Conservation (phyloP, 2,113 vertebrate species). For the Myrmophylax atrothorax region DNA sequence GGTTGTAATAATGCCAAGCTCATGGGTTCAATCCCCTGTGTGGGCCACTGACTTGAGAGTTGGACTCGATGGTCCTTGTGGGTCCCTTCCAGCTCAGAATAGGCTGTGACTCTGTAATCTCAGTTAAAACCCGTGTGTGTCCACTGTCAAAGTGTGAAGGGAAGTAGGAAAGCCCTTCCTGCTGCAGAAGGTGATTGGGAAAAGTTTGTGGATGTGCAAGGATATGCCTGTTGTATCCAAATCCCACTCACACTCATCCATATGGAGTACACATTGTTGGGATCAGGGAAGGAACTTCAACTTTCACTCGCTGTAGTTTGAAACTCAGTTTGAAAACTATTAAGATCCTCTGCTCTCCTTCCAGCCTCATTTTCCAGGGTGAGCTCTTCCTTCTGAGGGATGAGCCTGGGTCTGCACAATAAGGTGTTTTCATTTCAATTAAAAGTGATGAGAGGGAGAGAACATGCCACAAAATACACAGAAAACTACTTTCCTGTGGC, state of each 20-base stretch:
- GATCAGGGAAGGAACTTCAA: background rate
- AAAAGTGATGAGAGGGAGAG: background rate
- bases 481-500: background rate
- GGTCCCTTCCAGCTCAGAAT: too few species aligned
- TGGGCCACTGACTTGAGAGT: too few species aligned
- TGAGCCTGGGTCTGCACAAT: background rate
- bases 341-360: background rate
- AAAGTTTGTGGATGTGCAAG: background rate
- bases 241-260: background rate
- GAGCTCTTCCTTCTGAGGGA: background rate
- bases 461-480: background rate
- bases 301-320: background rate
- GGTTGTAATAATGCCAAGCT: too few species aligned
- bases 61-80: too few species aligned
- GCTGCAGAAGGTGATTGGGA: background rate
- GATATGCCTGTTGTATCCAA: background rate
- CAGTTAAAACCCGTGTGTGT: background rate
- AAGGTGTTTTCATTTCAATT: background rate
- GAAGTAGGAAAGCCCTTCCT: background rate
- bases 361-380: background rate
- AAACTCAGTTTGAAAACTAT: background rate
- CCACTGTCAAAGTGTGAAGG: background rate
- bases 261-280: rapidly evolving
- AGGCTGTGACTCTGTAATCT: background rate
- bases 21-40: too few species aligned